Evolutionary conservation across 53 echinoderm and acorn worm genomes (phyloP), one percentile per base, ranked within the genome.

Genomic region (Holothuria scabra): DNA sequence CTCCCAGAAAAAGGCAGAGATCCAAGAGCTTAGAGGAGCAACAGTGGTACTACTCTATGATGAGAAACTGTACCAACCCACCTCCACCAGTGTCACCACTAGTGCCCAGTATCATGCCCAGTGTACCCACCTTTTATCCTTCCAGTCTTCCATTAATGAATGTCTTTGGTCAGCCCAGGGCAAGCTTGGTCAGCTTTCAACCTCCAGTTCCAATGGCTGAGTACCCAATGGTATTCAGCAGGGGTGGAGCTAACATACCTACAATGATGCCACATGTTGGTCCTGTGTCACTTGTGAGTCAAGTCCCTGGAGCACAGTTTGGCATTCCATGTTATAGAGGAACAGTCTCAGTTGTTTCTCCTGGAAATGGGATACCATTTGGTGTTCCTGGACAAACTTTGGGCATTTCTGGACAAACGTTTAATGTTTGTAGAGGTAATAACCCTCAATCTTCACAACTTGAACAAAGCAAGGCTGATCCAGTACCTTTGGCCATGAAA

Each of bases 21-120:
- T 59, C 82, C 2, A 84, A 74, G 62, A 76, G 84, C 41, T 16
- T 55, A 31, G 85, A 88, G 48, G 87, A 93, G 56, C 87, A 93
- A 65, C 76, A 90, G 63, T 90, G 86, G 85, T 87, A 87, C 75
- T 84, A 87, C 22, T 87, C 90, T 31, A 88, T 91, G 91, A 91
- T 91, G 28, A 81, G 84, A 23, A 91, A 88, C 56, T 61, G 66
- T 10, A 37, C 83, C 52, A 69, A 35, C 31, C 30, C 64, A 8
- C 34, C 81, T 23, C 44, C 62, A 62, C 81, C 81, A 5, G 63
- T 81, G n/a, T 81, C 81, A 12, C 81, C 81, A 4, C n/a, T 81
- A 3, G 62, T 31, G n/a, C 32, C 81, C 35, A 34, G 60, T 59
- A 37, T 81, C 18, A 35, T 81, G 21, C 64, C 81, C 23, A 62